These are phyloP conservation scores for Megatriorchis doriae DNA, from an alignment of 2,113 vertebrate genomes.

Conservation along the genomic window DNA sequence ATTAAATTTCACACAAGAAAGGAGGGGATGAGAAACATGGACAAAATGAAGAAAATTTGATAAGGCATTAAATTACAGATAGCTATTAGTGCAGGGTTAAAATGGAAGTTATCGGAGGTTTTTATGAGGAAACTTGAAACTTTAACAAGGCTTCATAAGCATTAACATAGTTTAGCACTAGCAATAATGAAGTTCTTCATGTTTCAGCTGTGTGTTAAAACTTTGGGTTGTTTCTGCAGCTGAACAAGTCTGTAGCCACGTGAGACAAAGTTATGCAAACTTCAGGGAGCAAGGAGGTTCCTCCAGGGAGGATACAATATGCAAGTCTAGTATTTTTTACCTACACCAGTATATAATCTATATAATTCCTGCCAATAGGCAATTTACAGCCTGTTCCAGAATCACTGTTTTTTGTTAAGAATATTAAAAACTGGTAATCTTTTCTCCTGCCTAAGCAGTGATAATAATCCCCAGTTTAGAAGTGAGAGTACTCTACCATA, in stretches of 20 bases:
- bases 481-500: neutral
- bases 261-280: neutral
- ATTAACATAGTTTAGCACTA: neutral
- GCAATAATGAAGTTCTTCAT: neutral
- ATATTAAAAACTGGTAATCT: neutral
- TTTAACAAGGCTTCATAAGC: neutral
- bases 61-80: neutral
- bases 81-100: neutral
- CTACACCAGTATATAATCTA: neutral
- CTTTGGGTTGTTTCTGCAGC: neutral
- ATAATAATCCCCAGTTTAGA: neutral
- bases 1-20: neutral
- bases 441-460: neutral
- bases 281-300: neutral
- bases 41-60: neutral
- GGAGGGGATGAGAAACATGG: neutral
- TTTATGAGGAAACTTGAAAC: neutral
- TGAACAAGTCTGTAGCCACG: neutral
- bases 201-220: neutral
- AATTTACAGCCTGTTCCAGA: neutral
- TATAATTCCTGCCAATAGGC: neutral
- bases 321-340: neutral
- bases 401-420: neutral
- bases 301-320: neutral
- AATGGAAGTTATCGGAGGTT: neutral